These are phyloP conservation scores for Microcebus murinus DNA, from an alignment of 2,113 vertebrate species.

Conservation along the genomic window DNA sequence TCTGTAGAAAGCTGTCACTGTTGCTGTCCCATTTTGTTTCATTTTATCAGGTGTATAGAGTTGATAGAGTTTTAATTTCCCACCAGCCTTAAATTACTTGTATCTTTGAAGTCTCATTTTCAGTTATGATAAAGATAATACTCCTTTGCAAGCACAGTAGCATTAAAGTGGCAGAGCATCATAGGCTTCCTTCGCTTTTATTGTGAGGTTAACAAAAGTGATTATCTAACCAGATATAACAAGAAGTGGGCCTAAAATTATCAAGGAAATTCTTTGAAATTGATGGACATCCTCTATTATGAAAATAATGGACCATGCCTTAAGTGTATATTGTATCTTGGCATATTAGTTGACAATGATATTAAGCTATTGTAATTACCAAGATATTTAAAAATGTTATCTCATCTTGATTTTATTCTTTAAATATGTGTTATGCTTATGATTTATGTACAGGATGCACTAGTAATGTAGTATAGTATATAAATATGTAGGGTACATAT, in stretches of 20 bases:
- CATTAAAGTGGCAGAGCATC: not conserved
- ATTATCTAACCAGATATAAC: not conserved
- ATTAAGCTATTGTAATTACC: not conserved
- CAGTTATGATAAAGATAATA: not conserved
- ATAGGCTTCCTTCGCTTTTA: not conserved
- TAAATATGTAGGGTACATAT: not conserved
- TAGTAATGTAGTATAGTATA: not conserved
- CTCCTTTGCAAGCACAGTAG: not conserved
- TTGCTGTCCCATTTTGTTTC: conserved; percentile 35
- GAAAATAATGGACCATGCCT: not conserved
- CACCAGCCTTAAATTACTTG: not conserved
- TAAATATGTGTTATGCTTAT: not conserved
- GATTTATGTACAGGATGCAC: not conserved
- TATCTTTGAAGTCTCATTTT: conserved; percentile 46
- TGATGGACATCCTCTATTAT: not conserved
- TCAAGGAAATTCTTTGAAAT: not conserved
- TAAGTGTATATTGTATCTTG: not conserved
- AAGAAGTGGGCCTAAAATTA: not conserved
- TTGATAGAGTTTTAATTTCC: conserved; percentile 7
- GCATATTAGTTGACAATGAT: not conserved
- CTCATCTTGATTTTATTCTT: conserved; percentile 26
- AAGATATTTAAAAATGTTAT: conserved; percentile 44
- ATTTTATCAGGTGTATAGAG: conserved; percentile 13
- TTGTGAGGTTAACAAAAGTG: not conserved
- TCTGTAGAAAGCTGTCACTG: not conserved